Evolutionary conservation across 2,888 invertebrate genomes (phyloP).

Genomic region (Thyatira batis): DNA sequence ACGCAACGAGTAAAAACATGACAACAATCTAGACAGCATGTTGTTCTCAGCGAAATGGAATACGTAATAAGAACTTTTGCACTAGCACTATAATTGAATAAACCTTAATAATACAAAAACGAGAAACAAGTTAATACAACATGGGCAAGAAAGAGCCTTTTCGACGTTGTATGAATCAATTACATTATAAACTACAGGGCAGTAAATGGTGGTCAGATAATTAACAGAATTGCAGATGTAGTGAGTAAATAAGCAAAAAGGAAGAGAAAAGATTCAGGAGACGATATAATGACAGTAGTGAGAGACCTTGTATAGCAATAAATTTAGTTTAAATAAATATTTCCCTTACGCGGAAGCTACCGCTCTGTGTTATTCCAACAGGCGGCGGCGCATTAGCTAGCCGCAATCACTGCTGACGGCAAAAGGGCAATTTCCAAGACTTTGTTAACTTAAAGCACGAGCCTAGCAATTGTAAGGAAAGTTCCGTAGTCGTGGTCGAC

Average conservation of each 20-base stretch:
- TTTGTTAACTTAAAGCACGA: slow-evolving; percentile 69
- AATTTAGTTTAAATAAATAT: slow-evolving; percentile 75
- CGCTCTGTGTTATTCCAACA: slow-evolving; percentile 63
- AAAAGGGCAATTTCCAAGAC: slow-evolving; percentile 73
- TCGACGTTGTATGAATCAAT: neutral
- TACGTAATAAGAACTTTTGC: slow-evolving; percentile 35
- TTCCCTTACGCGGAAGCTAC: slow-evolving; percentile 72
- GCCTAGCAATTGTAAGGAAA: slow-evolving; percentile 61
- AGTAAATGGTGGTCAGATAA: neutral
- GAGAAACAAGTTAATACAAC: neutral
- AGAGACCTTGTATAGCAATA: slow-evolving; percentile 51
- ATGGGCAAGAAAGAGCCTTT: neutral
- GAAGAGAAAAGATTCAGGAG: slow-evolving; percentile 35
- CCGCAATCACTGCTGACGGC: slow-evolving; percentile 68
- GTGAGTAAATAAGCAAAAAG: slow-evolving; percentile 20
- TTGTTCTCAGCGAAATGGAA: slow-evolving; percentile 44
- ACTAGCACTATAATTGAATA: slow-evolving; percentile 14
- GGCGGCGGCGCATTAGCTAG: slow-evolving; percentile 62
- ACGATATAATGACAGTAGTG: slow-evolving; percentile 55
- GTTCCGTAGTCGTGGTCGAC: slow-evolving; percentile 56
- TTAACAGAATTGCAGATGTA: neutral
- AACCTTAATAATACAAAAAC: neutral
- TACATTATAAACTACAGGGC: neutral
- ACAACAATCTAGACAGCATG: slow-evolving; percentile 40
- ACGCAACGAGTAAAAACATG: slow-evolving; percentile 47